phyloP scores from a whole-genome alignment of 2,113 vertebrate species.

The Heptranchias perlo region DNA sequence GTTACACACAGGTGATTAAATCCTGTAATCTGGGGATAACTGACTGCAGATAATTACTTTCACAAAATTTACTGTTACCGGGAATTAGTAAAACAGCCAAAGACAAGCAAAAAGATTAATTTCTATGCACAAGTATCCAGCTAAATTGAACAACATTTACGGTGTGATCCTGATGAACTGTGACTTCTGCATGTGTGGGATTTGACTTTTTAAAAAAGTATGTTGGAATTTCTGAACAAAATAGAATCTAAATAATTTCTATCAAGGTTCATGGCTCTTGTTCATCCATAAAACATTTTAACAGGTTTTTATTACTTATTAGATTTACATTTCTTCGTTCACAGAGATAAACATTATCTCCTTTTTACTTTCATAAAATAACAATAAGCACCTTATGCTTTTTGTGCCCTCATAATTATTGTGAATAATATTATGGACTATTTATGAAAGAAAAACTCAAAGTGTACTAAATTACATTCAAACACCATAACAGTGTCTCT shows the following conservation, averaged over 20 bases:
- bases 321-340: background rate
- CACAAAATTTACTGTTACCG: no score
- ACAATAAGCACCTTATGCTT: background rate
- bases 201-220: background rate
- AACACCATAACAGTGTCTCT: background rate
- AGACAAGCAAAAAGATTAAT: no score
- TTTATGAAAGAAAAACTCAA: background rate
- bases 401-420: background rate
- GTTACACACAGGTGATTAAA: no score
- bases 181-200: no score
- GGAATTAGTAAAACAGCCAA: no score
- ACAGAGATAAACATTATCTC: background rate
- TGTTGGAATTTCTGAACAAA: background rate
- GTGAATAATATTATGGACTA: background rate
- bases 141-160: no score
- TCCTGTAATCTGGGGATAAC: no score
- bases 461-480: background rate
- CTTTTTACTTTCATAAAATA: background rate
- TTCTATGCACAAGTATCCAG: no score
- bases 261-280: background rate
- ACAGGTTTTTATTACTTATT: background rate
- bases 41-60: no score
- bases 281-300: background rate
- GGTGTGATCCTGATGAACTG: no score
- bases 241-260: background rate